Conservation (phyloP, 2,113 vertebrate species). For the Leptocoma aspasia region DNA sequence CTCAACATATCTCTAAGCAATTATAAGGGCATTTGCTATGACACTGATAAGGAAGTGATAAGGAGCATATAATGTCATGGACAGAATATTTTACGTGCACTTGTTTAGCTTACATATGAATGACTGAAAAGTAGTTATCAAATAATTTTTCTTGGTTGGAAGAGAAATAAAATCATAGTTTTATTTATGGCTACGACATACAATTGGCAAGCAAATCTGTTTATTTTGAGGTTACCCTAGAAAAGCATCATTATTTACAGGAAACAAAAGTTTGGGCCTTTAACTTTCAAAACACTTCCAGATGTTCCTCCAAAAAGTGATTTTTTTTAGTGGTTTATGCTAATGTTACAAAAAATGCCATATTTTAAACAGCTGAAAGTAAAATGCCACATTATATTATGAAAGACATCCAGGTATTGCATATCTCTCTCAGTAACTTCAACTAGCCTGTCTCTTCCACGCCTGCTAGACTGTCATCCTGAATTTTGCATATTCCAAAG, state of each 20-base stretch:
- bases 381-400: not conserved
- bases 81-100: not conserved
- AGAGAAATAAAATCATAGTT: not conserved
- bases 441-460: not conserved
- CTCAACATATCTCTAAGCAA: not conserved
- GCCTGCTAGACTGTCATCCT: not conserved
- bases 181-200: not conserved
- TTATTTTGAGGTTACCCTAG: not conserved
- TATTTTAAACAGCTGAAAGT: not conserved
- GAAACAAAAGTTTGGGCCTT: not conserved
- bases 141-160: not conserved
- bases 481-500: not conserved
- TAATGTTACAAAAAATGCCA: not conserved
- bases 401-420: not conserved
- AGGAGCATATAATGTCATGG: not conserved
- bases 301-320: not conserved
- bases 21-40: not conserved
- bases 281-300: not conserved
- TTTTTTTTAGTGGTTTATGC: not conserved
- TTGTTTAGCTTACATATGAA: not conserved
- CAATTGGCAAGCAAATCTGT: not conserved
- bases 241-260: not conserved
- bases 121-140: not conserved
- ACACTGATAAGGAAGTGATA: not conserved
- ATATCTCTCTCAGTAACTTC: not conserved